Conservation (phyloP, 2,113 vertebrate species). For the Zosterops japonicus region DNA sequence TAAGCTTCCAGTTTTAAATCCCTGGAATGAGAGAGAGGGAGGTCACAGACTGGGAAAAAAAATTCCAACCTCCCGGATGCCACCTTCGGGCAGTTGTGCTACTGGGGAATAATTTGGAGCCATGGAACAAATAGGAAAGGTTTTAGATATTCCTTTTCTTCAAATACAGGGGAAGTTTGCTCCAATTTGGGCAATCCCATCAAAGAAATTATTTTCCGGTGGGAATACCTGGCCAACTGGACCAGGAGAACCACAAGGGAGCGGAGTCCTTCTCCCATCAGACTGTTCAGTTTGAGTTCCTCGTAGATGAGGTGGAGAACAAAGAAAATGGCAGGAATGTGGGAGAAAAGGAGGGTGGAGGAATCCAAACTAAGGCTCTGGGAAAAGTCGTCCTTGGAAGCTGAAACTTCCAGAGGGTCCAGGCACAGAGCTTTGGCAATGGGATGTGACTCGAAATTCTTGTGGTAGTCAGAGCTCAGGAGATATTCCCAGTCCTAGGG, state of each 20-base stretch:
- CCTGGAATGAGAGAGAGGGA: constrained; percentile 69
- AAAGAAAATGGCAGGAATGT: constrained; percentile 92
- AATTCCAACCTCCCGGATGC: neutral
- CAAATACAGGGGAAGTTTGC: neutral
- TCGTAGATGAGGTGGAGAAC: constrained; percentile 95
- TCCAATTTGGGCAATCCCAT: neutral
- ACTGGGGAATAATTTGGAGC: neutral
- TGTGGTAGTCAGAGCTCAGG: constrained; percentile 89
- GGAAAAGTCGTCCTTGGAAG: constrained; percentile 65
- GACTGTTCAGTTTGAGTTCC: constrained; percentile 91
- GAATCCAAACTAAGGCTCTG: constrained; percentile 83
- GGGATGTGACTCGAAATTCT: constrained; percentile 80
- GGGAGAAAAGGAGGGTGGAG: constrained; percentile 87
- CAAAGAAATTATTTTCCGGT: neutral
- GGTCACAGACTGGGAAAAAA: neutral
- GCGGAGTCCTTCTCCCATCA: constrained; percentile 86
- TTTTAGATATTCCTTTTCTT: neutral
- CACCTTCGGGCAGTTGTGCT: neutral
- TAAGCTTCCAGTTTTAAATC: constrained; percentile 91
- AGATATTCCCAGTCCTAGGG: constrained; percentile 93
- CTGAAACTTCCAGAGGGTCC: constrained; percentile 60
- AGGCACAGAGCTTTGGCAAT: constrained; percentile 76
- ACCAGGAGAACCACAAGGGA: constrained; percentile 89
- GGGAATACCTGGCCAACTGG: constrained; percentile 89
- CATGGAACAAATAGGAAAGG: neutral